Base-by-base conservation (phyloP, 2,797 vertebrate genomes). In the Hypotaenidia okinawae region DNA sequence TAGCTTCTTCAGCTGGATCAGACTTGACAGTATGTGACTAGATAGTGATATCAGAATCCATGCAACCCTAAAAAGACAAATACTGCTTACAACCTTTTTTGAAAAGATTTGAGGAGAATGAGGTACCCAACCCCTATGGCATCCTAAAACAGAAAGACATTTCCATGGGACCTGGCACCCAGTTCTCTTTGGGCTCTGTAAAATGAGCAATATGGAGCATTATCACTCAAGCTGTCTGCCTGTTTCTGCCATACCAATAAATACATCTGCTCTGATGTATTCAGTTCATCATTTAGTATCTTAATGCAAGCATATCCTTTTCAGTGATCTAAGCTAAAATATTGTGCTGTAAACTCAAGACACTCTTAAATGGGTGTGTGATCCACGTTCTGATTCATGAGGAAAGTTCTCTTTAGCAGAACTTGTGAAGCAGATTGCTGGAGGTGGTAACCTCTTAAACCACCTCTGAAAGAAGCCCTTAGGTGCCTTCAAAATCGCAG, bases 401-500 rank as follows among this genome's bases (percentile, higher is more conserved):
- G 30, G 33, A 61, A 69, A 27, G 54, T 49, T 37, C 32, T 9
- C 66, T 62, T 30, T 76, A 82, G 55, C 37, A 86, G 30, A 94
- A 90, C 55, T 4, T 75, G 51, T 0, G 1, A 64, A 92, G 75
- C 10, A 57, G 16, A 78, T 51, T 0, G 0, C 58, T n/a, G 37
- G n/a, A 86, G 70, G 45, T 35, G 45, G 69, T 35, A 82, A 75
- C 35, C 66, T 64, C 83, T 84, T 73, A 75, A 90, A 84, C 59
- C 55, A 68, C 27, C 47, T 68, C 39, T 1, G 9, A 68, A 72
- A 76, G 62, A 77, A 93, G 27, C 51, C 73, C 73, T 84, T 13
- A 55, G 32, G 30, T 81, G 32, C 67, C 70, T 90, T 87, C 72
- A 75, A 91, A 95, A 77, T 79, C 67, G 33, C 55, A 76, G 0